phyloP scores from a whole-genome alignment of 2,113 vertebrate genomes.

The Lethenteron reissneri region DNA sequence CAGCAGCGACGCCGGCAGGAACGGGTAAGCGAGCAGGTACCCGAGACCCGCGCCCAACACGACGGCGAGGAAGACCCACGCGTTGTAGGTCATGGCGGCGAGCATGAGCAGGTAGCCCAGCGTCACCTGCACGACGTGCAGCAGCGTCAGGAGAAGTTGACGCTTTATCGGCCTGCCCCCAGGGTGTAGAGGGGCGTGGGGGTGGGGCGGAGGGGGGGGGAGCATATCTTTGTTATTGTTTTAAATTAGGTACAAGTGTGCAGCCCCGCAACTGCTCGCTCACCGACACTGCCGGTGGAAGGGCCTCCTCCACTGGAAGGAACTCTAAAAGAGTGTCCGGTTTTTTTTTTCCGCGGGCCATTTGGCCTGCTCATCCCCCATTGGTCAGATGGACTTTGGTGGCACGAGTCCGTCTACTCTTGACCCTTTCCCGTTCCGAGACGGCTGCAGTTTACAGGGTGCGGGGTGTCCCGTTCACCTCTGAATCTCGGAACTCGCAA shows the following conservation, averaged over 20 bases:
- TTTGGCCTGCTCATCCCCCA: no score
- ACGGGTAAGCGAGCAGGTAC: slow-evolving; percentile 53
- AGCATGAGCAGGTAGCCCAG: slow-evolving; percentile 77
- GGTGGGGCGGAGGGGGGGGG: background rate
- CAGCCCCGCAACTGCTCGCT: background rate
- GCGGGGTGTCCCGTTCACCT: no score
- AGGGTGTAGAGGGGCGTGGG: background rate
- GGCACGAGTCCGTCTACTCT: no score
- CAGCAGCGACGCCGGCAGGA: slow-evolving; percentile 18
- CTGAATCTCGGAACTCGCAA: no score
- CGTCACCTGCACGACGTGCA: slow-evolving; percentile 56
- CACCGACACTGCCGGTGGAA: background rate
- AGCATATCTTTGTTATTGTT: background rate
- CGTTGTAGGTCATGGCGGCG: slow-evolving; percentile 83
- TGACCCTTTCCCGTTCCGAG: no score
- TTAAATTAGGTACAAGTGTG: background rate
- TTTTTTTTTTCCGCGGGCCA: no score
- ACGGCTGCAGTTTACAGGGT: no score
- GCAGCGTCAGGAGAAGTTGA: slow-evolving; percentile 32
- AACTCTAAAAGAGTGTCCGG: no score
- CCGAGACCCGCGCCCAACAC: slow-evolving; percentile 40
- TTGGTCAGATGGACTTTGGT: no score
- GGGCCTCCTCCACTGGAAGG: no score
- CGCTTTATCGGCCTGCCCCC: slow-evolving; percentile 27
- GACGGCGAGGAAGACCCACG: slow-evolving; percentile 68